phyloP scores from a whole-genome alignment of 2,888 invertebrate genomes.

The Eulithis prunata region DNA sequence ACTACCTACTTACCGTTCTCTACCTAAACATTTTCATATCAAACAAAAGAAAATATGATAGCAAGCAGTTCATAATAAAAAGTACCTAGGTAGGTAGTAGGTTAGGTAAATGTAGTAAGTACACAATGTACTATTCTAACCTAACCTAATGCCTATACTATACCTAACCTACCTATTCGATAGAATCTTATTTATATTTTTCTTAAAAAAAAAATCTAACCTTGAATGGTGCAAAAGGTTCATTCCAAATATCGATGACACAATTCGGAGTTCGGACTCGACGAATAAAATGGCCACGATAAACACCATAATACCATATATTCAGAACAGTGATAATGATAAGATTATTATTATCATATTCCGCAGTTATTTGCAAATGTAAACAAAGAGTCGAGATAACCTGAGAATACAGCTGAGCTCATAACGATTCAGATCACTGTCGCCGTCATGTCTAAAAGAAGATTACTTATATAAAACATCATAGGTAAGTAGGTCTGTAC shows the following conservation, averaged over 20 bases:
- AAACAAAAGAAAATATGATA: background rate
- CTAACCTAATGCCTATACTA: too few species aligned
- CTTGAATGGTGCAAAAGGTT: slow-evolving; percentile 9
- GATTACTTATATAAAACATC: too few species aligned
- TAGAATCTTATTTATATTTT: background rate
- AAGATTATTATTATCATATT: slow-evolving; percentile 29
- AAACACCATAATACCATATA: slow-evolving; percentile 9
- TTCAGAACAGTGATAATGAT: slow-evolving; percentile 21
- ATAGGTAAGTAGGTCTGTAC: too few species aligned
- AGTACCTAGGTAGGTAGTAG: too few species aligned
- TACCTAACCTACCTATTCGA: too few species aligned
- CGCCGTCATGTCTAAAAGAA: too few species aligned
- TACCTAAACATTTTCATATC: slow-evolving; percentile 24
- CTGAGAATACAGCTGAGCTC: background rate
- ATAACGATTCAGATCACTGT: background rate
- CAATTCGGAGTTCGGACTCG: background rate
- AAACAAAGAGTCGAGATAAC: slow-evolving; percentile 28
- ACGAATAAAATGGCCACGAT: background rate
- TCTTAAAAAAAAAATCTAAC: background rate
- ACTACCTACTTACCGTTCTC: too few species aligned
- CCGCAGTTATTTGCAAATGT: slow-evolving; percentile 29
- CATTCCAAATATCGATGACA: slow-evolving; percentile 11
- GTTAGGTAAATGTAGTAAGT: too few species aligned
- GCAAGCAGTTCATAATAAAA: too few species aligned
- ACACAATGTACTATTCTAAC: too few species aligned